These are phyloP conservation scores for Leptothorax acervorum DNA, from an alignment of 2,888 invertebrate species.

Conservation along the genomic window DNA sequence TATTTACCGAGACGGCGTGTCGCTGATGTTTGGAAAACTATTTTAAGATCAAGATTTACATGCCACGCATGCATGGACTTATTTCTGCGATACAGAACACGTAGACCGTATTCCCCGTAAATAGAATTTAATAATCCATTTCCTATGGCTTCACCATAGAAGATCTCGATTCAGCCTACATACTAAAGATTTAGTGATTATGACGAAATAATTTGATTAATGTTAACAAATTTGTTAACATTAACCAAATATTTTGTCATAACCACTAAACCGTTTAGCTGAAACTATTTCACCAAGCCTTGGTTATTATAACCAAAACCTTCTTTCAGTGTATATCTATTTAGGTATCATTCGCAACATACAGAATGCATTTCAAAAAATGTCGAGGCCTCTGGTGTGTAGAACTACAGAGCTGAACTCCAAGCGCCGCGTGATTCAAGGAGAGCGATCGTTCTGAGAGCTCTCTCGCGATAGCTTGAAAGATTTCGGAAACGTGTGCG, in stretches of 20 bases:
- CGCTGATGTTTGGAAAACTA: neutral
- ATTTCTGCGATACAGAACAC: neutral
- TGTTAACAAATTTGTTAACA: too few relatives aligned
- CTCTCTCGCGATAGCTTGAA: neutral
- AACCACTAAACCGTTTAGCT: too few relatives aligned
- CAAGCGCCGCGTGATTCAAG: neutral
- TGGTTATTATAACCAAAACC: too few relatives aligned
- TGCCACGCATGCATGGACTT: neutral
- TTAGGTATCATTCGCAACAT: neutral
- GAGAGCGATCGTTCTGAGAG: neutral
- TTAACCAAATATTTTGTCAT: too few relatives aligned
- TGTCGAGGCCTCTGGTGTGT: neutral
- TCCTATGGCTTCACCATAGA: neutral
- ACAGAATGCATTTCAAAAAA: neutral
- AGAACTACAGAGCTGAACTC: neutral
- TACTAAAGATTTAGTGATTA: too few relatives aligned
- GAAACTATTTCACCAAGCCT: too few relatives aligned
- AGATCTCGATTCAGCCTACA: neutral
- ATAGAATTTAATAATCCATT: neutral
- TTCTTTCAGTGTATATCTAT: neutral
- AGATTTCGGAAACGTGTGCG: conserved; percentile 51
- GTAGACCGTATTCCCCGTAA: neutral
- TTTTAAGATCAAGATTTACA: neutral
- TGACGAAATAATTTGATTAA: too few relatives aligned
- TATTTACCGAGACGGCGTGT: neutral